These are phyloP conservation scores for Alitta virens DNA, from an alignment of 2,888 invertebrate genomes.

Conservation along the genomic window DNA sequence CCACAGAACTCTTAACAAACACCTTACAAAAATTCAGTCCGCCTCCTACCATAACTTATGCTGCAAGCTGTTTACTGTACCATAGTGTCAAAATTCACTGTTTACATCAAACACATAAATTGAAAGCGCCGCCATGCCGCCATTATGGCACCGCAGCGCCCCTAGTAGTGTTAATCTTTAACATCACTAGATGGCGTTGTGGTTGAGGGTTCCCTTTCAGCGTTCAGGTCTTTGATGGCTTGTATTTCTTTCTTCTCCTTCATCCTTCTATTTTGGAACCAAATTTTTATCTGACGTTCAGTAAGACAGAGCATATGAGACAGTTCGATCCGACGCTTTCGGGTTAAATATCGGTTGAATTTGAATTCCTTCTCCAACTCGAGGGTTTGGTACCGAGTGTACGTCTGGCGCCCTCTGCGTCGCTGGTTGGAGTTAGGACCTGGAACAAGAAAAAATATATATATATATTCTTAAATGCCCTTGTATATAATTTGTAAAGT, in stretches of 20 bases:
- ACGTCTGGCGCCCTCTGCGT: conserved; percentile 94
- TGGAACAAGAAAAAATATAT: conserved; percentile 59
- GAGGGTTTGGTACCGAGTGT: conserved; percentile 94
- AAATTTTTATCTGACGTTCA: conserved; percentile 77
- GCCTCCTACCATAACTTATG: too few species aligned
- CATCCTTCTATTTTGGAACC: conserved; percentile 93
- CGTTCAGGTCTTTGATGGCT: conserved; percentile 96
- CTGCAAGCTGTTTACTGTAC: too few species aligned
- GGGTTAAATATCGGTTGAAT: conserved; percentile 89
- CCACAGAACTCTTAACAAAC: too few species aligned
- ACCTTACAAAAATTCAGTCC: too few species aligned
- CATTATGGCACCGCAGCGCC: too few species aligned
- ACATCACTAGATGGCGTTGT: too few species aligned
- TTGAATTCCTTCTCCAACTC: conserved; percentile 98
- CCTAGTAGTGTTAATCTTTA: too few species aligned
- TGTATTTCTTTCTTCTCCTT: conserved; percentile 96
- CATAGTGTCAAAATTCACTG: too few species aligned
- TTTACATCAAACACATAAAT: too few species aligned
- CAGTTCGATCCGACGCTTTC: conserved; percentile 94
- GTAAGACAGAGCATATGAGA: conserved; percentile 95
- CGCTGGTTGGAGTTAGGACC: conserved; percentile 94
- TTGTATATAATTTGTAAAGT: too few species aligned
- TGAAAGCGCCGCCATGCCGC: too few species aligned
- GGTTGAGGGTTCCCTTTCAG: conserved; percentile 59
- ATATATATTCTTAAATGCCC: too few species aligned